Percentiles rank a stretch among this genome's conserved stretches.
Evolutionary conservation across 2,888 invertebrate genomes (phyloP).

Genomic region (Helicoverpa assulta): DNA sequence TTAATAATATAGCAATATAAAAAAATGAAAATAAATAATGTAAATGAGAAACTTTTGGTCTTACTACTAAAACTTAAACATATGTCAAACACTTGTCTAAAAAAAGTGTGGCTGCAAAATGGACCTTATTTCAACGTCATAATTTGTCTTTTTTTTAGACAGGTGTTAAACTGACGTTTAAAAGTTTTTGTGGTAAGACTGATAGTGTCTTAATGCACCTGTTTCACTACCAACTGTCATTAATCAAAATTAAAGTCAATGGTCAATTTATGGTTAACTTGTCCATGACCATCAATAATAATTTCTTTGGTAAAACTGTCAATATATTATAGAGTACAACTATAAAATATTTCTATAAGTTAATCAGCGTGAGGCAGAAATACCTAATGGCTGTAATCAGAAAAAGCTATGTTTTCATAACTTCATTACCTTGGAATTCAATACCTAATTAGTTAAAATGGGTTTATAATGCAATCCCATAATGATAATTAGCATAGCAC

Average conservation of each 20-base stretch:
- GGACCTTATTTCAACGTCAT: no score
- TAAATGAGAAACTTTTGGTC: constrained; percentile 10
- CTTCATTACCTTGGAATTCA: background rate
- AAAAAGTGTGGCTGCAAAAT: no score
- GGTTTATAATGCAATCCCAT: constrained; percentile 25
- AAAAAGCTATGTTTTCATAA: background rate
- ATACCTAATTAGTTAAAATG: constrained; percentile 21
- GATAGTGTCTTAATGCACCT: background rate
- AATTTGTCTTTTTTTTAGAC: no score
- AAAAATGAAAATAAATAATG: background rate
- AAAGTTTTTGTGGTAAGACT: no score
- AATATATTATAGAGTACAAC: no score
- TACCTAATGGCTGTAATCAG: background rate
- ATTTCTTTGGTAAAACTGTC: no score
- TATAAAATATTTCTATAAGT: no score
- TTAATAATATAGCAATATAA: background rate
- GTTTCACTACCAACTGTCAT: constrained; percentile 4
- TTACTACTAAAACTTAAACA: no score
- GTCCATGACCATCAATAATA: no score
- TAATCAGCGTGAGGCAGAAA: background rate
- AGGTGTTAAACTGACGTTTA: no score
- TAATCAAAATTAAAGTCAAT: constrained; percentile 19
- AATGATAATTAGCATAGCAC: constrained; percentile 28
- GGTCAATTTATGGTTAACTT: no score
- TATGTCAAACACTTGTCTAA: no score